These are phyloP conservation scores for Mormyrus lacerda DNA, from an alignment of 2,113 vertebrate species.

Conservation along the genomic window DNA sequence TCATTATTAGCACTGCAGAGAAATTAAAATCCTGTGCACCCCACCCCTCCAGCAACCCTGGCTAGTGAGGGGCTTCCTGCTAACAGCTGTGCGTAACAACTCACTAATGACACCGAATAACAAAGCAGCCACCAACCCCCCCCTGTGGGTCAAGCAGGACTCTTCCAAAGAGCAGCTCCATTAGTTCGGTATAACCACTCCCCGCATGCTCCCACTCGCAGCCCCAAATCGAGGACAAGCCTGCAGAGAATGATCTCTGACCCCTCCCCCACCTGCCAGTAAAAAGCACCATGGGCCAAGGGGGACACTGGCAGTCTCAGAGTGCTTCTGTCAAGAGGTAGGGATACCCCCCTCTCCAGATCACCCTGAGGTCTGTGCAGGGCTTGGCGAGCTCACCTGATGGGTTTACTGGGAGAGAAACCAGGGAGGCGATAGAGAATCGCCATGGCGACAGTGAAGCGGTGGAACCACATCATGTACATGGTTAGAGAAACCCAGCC, in stretches of 20 bases:
- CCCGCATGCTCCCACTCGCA: constrained; percentile 32
- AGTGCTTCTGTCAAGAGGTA: not conserved
- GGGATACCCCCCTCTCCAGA: not conserved
- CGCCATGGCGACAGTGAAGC: not conserved
- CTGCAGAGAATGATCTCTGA: constrained; percentile 46
- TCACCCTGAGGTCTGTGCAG: not conserved
- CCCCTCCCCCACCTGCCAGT: constrained; percentile 25
- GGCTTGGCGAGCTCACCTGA: not conserved
- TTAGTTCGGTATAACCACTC: constrained; percentile 37
- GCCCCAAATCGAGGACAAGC: constrained; percentile 33
- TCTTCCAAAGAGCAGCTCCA: constrained; percentile 42
- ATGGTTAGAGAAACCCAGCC: not conserved
- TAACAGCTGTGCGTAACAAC: constrained; percentile 38
- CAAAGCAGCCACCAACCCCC: constrained; percentile 18
- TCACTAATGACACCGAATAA: constrained; percentile 37
- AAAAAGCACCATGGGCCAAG: constrained; percentile 9
- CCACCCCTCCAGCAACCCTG: constrained; percentile 11
- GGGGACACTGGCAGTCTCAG: not conserved
- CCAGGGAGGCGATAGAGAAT: not conserved
- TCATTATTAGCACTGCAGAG: not conserved
- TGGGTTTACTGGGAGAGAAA: not conserved
- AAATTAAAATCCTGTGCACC: not conserved
- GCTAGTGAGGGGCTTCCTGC: constrained; percentile 40
- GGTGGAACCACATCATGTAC: not conserved
- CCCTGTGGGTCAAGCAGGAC: constrained; percentile 28